Evolutionary conservation across 2,113 vertebrate genomes (phyloP), one percentile per base, ranked within the genome.

Genomic region (Petromus typicus): DNA sequence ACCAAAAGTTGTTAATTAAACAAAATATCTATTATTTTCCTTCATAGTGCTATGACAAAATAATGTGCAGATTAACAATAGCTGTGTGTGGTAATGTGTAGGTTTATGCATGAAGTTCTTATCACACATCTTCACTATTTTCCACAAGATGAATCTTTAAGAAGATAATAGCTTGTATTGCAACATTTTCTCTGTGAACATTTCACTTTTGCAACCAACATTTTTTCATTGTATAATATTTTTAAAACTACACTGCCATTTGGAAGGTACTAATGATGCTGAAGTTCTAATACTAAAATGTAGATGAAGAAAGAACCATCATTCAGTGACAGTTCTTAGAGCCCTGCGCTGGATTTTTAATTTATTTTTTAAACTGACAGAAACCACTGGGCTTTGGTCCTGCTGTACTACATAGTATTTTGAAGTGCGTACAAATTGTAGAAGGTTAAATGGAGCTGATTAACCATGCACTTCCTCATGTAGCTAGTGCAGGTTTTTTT

Each of bases 1-100:
- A 96, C 16, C 66, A 85, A 87, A 48, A 87, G 71, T 75, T 89
- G 51, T 95, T 95, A 92, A 73, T 95, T 96, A 92, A 73, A 90
- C 14, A 73, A 88, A 93, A 94, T 69, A 59, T 25, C 63, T 93
- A 9, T 73, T 92, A 93, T 89, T 90, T 92, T 61, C 23, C 86
- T 95, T 95, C 20, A 92, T 85, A 87, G 34, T 92, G 27, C 30
- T 67, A 32, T 93, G 63, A 80, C 25, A 88, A 94, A 94, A 97
- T 94, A 89, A 92, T 88, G 37, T 90, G 11, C 34, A 92, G 51
- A 92, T 59, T 90, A 82, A 85, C 16, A 91, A 86, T 67, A 63
- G 14, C 63, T 88, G 48, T 57, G 25, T 48, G 90, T 69, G 7
- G 57, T 88, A 90, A 87, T 20, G 14, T 84, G 14, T 66, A 95